Base-by-base conservation (phyloP, 30 jellyfish, hydroid and myxozoan genomes). In the Hydractinia symbiolongicarpus region DNA sequence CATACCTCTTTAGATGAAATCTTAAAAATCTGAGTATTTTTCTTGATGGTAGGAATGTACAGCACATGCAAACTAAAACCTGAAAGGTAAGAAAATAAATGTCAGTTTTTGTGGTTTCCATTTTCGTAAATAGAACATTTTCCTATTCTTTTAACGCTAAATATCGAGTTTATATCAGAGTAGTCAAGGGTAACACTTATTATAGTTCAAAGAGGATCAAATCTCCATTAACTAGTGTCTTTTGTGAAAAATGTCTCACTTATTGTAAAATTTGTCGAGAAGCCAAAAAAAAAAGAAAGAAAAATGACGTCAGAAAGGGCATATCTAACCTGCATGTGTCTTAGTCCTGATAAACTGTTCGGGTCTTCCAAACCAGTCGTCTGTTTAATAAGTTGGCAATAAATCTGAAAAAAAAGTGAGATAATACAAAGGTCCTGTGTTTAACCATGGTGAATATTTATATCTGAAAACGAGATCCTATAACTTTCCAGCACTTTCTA, bases 11-110 rank as follows among this genome's bases (percentile, higher is more conserved):
- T 81, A 93, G 56, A 72, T 93, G 98, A 83, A 88, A 88, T 62
- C 95, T 78, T 78, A 93, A 87, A 72, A 85, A 93, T 66, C 98
- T 62, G 81, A 93, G 83, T 54, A 73, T 70, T 72, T 81, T 87
- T 87, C 98, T 81, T 15, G 98, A 87, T 52, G 98, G 98, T 82
- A 93, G 80, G 89, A 93, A 93, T 9, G 98, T 93, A 76, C 98
- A 93, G 73, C 94, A 85, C 98, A 93, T 93, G 94, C 98, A 93
- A 0, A 93, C 96, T 60, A 93, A 87, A 49, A 93, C 95, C 95
- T 87, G 66, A 19, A 66, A 61, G 21, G 50, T 4, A 20, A 69
- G 0, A 70, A 66, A 54, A 68, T 67, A 69, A 61, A 72, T 58
- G 51, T 68, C 20, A 11, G 54, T 30, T 30, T 30, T 30, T 30